Evolutionary conservation across 2,797 vertebrate species (phyloP).

Genomic region (Pipistrellus pygmaeus): DNA sequence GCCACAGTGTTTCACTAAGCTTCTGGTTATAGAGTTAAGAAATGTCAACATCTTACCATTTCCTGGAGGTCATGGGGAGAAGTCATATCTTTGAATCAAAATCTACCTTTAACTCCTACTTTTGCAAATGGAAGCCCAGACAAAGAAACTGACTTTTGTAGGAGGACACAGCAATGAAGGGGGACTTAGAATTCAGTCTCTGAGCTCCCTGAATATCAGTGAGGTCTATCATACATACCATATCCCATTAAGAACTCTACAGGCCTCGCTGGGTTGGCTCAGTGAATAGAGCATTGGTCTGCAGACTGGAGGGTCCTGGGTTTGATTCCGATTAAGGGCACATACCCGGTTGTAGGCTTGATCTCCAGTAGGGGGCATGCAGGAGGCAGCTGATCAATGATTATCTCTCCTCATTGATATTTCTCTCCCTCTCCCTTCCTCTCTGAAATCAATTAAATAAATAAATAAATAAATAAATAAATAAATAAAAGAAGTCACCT

Average conservation of each 20-base stretch:
- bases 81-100: background rate
- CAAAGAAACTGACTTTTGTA: background rate
- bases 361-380: too few species aligned
- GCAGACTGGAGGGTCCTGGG: too few species aligned
- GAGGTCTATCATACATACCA: accelerated
- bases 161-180: background rate
- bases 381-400: too few species aligned
- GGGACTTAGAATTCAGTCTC: background rate
- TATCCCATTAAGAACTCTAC: background rate
- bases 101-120: background rate
- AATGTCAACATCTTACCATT: background rate
- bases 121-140: background rate
- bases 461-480: too few species aligned
- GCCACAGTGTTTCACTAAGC: background rate
- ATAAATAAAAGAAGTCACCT: too few species aligned
- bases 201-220: background rate
- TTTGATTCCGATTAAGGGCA: too few species aligned
- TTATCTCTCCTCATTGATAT: too few species aligned
- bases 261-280: too few species aligned
- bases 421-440: too few species aligned
- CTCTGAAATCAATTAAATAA: too few species aligned
- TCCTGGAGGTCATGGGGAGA: background rate
- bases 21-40: background rate
- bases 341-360: too few species aligned
- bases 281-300: too few species aligned